phyloP scores from a whole-genome alignment of 2,113 vertebrate genomes.

The Leucopsar rothschildi region DNA sequence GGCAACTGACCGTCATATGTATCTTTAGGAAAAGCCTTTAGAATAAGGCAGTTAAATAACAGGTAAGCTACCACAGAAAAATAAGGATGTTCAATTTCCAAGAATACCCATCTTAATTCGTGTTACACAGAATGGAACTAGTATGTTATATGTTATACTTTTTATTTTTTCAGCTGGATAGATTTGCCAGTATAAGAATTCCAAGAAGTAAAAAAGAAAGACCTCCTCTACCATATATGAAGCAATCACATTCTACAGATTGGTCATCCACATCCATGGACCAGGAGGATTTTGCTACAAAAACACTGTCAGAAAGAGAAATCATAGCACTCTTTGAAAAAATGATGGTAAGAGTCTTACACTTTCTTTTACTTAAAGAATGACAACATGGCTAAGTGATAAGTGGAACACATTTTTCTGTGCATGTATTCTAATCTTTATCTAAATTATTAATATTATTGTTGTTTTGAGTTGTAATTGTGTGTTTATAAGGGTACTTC shows the following conservation, averaged over 20 bases:
- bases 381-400: neutral
- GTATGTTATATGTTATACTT: neutral
- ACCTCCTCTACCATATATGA: constrained; percentile 14
- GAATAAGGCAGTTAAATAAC: neutral
- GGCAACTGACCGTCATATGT: neutral
- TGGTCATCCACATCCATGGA: constrained; percentile 9
- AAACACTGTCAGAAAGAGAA: constrained; percentile 38
- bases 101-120: neutral
- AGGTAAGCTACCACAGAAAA: neutral
- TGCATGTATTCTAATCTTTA: neutral
- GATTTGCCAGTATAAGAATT: constrained; percentile 62
- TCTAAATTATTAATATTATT: neutral
- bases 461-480: neutral
- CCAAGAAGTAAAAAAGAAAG: constrained; percentile 58
- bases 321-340: constrained; percentile 51
- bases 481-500: neutral
- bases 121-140: neutral
- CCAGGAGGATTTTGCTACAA: neutral
- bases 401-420: neutral
- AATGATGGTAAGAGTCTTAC: constrained; percentile 51
- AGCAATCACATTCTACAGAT: constrained; percentile 39
- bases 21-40: neutral
- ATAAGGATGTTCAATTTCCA: neutral
- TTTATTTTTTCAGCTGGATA: constrained; percentile 55
- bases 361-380: neutral